These are phyloP conservation scores for Murina feae DNA, from an alignment of 2,113 vertebrate species.

Conservation along the genomic window DNA sequence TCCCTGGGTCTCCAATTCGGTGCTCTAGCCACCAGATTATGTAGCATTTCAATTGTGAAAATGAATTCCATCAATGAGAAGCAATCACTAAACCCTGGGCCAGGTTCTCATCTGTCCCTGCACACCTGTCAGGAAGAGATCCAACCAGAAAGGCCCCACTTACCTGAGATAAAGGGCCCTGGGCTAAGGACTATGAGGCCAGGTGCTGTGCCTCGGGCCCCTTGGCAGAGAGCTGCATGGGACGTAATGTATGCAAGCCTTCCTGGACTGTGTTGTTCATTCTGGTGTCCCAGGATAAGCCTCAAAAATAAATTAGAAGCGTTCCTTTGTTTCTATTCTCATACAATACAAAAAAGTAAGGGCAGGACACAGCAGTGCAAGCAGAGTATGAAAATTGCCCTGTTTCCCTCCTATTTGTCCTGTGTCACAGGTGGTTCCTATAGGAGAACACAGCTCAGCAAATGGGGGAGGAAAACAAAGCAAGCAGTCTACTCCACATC, in stretches of 20 bases:
- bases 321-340: background rate
- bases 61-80: conserved; percentile 21
- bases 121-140: background rate
- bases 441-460: conserved; percentile 14
- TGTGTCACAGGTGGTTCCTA: background rate
- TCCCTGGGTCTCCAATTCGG: background rate
- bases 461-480: background rate
- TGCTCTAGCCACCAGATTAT: background rate
- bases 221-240: accelerated
- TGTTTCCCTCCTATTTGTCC: background rate
- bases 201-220: background rate
- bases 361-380: conserved; percentile 15
- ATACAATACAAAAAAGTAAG: conserved; percentile 1
- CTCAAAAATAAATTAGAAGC: background rate
- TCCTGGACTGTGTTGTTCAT: background rate
- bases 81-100: background rate
- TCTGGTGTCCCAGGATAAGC: background rate
- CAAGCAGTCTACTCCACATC: no score
- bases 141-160: background rate
- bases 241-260: background rate
- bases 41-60: background rate
- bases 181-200: accelerated
- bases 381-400: conserved; percentile 58
- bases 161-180: background rate
- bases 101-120: background rate